These are phyloP conservation scores for Mormyrus hasselquistii DNA, from an alignment of 2,797 vertebrate species.

Conservation along the genomic window DNA sequence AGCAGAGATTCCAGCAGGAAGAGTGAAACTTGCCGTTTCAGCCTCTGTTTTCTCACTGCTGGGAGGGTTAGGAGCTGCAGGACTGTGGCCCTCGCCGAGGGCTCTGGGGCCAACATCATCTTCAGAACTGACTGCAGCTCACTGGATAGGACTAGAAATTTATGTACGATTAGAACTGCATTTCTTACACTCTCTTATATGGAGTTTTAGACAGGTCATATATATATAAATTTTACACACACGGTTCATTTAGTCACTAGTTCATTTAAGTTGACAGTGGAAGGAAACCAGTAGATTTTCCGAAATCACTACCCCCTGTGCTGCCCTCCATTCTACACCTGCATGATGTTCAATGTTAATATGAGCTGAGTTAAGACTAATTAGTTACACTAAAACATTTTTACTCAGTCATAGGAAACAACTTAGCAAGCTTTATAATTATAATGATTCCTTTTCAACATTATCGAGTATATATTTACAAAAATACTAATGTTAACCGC, in stretches of 20 bases:
- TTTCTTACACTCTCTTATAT: background rate
- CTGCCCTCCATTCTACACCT: too few relatives aligned
- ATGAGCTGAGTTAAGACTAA: too few relatives aligned
- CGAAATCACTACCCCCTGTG: too few relatives aligned
- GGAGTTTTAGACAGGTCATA: background rate
- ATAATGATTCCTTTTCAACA: background rate
- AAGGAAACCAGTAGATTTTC: background rate
- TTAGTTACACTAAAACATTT: too few relatives aligned
- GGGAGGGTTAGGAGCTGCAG: slow-evolving; percentile 62
- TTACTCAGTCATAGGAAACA: background rate
- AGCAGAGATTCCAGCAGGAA: slow-evolving; percentile 48
- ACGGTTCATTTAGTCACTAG: background rate
- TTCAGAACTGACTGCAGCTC: slow-evolving; percentile 68
- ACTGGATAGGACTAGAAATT: slow-evolving; percentile 58
- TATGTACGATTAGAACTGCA: background rate
- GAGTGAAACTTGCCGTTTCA: slow-evolving; percentile 56
- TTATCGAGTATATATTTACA: background rate
- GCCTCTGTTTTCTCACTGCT: slow-evolving; percentile 52
- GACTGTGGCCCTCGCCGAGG: slow-evolving; percentile 63
- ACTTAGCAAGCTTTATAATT: background rate
- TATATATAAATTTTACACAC: background rate
- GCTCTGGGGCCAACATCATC: slow-evolving; percentile 74
- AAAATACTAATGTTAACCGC: background rate
- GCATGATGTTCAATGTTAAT: too few relatives aligned
- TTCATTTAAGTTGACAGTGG: background rate